Evolutionary conservation across 2,888 invertebrate genomes (phyloP), one percentile per base, ranked within the genome.

Genomic region (Torymus aiolomorphi): DNA sequence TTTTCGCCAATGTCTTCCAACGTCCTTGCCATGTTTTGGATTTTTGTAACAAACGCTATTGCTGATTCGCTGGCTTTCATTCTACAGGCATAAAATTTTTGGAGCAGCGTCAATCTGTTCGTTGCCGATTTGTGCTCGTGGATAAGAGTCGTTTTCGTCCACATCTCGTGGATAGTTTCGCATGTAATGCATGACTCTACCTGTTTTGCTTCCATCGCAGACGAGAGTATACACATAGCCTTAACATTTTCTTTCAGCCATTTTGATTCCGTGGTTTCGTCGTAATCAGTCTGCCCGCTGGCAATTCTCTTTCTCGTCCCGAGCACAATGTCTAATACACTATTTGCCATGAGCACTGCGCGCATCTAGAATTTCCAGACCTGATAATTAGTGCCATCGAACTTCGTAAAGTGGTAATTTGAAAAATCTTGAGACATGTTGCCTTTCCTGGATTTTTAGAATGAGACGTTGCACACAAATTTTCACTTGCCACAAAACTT

Each of bases 351-450:
- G 4, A 57, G 24, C 12, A 18, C 42, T 12, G 42, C 70, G 2
- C 57, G 57, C 56, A 70, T 70, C 11, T 57, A 57, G 14, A 57
- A 70, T 16, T 70, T 70, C 70, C 57, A 57, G 4, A 59, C 11
- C n/a, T 57, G 70, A 59, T 42, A 70, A 16, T 70, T 56, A 1
- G 14, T 42, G 4, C 70, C 70, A 16, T 70, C 57, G 3, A 70
- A 49, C 18, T 57, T 70, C 2, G 11, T 11, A 1, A 66, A 18
- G 66, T 66, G 66, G 24, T 24, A 24, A 3, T 2, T 24, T 24
- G 24, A 3, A 24, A 24, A n/a, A n/a, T n/a, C n/a, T n/a, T n/a
- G n/a, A n/a, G n/a, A n/a, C n/a, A n/a, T n/a, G n/a, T n/a, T n/a
- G n/a, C n/a, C n/a, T n/a, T n/a, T n/a, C n/a, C n/a, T n/a, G n/a